Evolutionary conservation across 2,888 invertebrate species (phyloP), one percentile per base, ranked within the genome.

Genomic region (Pedicia rivosa): DNA sequence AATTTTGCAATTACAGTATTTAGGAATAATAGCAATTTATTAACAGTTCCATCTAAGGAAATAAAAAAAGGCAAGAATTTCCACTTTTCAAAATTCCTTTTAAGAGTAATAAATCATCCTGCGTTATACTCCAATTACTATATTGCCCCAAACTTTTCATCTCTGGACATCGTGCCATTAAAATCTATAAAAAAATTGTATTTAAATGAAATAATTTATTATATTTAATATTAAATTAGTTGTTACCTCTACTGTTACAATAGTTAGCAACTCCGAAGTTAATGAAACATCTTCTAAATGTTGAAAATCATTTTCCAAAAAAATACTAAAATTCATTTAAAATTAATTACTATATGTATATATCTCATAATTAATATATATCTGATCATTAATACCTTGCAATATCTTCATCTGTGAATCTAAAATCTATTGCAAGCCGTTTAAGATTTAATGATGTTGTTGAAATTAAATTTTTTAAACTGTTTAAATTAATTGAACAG

Each of bases 271-370:
- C 0, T 78, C 78, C 48, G 71, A 66, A 2, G 76, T 74, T 45
- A 78, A 73, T 74, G 77, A 76, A 39, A 78, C 60, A 40, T 73
- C 71, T 59, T 78, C 77, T 28, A 78, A 58, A 41, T 66, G 56
- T 22, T 65, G 60, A 48, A 78, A 74, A 45, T 72, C 70, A 52
- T 72, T 65, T 35, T 75, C 70, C 13, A 71, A 70, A 44, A 77
- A 65, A 52, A 78, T 65, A 50, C 77, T 73, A n/a, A 4, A 24
- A 5, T 24, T 7, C 3, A 5, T 10, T 24, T 24, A 24, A 7
- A 10, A 5, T 5, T 24, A 7, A 24, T 10, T 7, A 5, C n/a
- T 24, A 24, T 8, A 5, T 5, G 8, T 3, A 24, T 24, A 3
- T 8, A 24, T 10, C 5, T 6, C 8, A 10, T 5, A 24, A 7